phyloP scores from a whole-genome alignment of 2,888 invertebrate genomes.

The Acrobasis consociella region DNA sequence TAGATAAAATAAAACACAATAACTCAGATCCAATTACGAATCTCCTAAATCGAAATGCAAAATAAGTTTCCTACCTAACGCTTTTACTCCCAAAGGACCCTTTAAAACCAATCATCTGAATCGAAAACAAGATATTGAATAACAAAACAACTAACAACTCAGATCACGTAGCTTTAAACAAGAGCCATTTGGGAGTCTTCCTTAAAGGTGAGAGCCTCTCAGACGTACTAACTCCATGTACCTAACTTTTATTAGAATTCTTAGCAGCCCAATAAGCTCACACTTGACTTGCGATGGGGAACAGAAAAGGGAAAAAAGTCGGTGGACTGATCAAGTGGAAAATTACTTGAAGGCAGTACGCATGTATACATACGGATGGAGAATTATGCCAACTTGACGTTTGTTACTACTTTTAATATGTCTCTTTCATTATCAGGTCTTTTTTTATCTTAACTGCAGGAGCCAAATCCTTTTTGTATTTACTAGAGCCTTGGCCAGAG shows the following conservation, averaged over 20 bases:
- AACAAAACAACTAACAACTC: constrained; percentile 30
- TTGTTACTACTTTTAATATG: no score
- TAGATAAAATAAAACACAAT: neutral
- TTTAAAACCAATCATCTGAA: constrained; percentile 12
- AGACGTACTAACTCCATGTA: constrained; percentile 52
- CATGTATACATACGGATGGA: constrained; percentile 34
- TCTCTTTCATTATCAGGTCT: no score
- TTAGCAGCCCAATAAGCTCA: constrained; percentile 63
- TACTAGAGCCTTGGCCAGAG: no score
- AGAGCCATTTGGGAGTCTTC: constrained; percentile 3
- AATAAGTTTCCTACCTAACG: neutral
- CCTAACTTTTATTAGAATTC: constrained; percentile 72
- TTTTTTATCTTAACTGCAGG: no score
- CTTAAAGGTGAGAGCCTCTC: constrained; percentile 49
- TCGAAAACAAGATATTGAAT: constrained; percentile 22
- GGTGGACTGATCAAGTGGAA: constrained; percentile 67
- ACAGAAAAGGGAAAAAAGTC: constrained; percentile 52
- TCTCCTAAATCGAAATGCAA: neutral
- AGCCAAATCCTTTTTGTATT: no score
- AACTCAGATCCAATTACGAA: neutral
- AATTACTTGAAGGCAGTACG: constrained; percentile 65
- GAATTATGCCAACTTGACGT: neutral
- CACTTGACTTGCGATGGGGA: constrained; percentile 62
- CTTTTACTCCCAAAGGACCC: neutral
- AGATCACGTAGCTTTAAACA: constrained; percentile 38